Conservation (phyloP, 2,888 invertebrate species). For the Micropterix aruncella region DNA sequence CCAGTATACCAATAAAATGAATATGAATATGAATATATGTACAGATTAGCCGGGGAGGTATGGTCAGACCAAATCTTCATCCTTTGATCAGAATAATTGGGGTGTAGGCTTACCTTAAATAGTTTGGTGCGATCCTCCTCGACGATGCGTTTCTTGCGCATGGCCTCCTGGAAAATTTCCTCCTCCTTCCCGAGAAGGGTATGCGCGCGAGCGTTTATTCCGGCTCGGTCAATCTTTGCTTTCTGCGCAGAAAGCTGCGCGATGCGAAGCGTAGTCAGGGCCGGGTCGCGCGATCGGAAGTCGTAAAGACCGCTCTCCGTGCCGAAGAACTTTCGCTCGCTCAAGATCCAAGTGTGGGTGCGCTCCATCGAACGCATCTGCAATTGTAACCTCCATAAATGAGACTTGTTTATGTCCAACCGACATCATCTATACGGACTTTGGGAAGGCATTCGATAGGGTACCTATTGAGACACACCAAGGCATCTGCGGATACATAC, state of each 20-base stretch:
- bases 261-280: conserved; percentile 38
- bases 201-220: conserved; percentile 74
- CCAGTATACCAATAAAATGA: too few relatives aligned
- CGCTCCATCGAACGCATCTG: too few relatives aligned
- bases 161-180: conserved; percentile 60
- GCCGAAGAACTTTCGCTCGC: conserved; percentile 68
- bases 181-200: conserved; percentile 76
- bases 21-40: too few relatives aligned
- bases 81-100: too few relatives aligned
- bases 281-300: conserved; percentile 45
- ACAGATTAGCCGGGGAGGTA: too few relatives aligned
- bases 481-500: too few relatives aligned
- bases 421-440: too few relatives aligned
- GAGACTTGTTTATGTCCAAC: too few relatives aligned
- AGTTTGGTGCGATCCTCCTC: conserved; percentile 62
- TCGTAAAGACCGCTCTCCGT: conserved; percentile 55
- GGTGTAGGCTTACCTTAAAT: conserved; percentile 19
- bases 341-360: conserved; percentile 67
- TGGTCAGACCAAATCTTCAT: too few relatives aligned
- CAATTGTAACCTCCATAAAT: too few relatives aligned
- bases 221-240: conserved; percentile 51
- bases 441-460: too few relatives aligned
- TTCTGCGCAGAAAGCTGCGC: conserved; percentile 41
- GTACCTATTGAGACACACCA: too few relatives aligned
- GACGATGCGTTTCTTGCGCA: conserved; percentile 57